Base-by-base conservation (phyloP, 2,888 invertebrate genomes). In the Idaea dimidiata region DNA sequence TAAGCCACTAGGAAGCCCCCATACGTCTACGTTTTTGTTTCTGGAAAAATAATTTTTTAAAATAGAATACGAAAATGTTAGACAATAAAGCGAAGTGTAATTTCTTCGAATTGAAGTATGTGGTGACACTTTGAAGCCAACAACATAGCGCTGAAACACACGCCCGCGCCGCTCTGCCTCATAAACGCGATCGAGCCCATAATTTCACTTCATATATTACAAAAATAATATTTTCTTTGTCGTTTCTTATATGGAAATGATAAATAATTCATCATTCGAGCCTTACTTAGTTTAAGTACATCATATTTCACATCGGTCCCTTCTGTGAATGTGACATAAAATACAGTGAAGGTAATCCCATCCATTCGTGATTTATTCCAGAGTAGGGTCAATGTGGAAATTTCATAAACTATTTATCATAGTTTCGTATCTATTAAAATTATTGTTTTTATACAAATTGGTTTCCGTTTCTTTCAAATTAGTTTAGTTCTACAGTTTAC, bases 211-310 rank as follows among this genome's bases (percentile, higher is more conserved):
- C 75, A 78, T 77, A 77, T 78, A 73, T 77, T 69, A 66, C 60
- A 62, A 60, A 71, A 72, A 74, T 75, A 80, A 82, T 82, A 82
- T 80, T 82, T 79, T 78, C 83, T 80, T 79, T 79, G 80, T 82
- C 81, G 80, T 83, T 81, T 79, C 74, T 70, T 76, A 83, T 81
- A 83, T 83, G 81, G 78, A 83, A 86, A 85, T 84, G 81, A 89
- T 89, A 89, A 89, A 90, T 90, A 89, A 90, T 89, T 89, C 88
- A 90, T 88, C 85, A 86, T 85, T 85, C 76, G 77, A 79, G 86
- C 88, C 86, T 88, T 89, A 88, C 87, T 90, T 87, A 89, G 84
- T 81, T 86, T 88, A 89, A 90, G 88, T 89, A 88, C 81, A 85
- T 84, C 87, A 90, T 91, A 90, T 87, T 88, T 91, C 88, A 91